phyloP scores from a whole-genome alignment of 2,888 invertebrate species.

The Neria commutata region DNA sequence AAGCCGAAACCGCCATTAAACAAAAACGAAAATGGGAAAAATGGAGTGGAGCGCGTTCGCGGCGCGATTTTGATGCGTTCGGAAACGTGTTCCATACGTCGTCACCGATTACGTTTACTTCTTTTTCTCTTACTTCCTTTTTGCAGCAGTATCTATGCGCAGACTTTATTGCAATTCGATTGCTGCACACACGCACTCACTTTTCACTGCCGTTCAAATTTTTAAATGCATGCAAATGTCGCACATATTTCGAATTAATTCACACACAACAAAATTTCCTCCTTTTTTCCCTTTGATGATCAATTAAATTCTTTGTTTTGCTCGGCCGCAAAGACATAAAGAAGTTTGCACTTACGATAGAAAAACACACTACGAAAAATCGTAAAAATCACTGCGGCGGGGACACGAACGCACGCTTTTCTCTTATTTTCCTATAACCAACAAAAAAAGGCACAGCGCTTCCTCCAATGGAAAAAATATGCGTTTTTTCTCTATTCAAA shows the following conservation, averaged over 20 bases:
- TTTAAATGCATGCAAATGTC: background rate
- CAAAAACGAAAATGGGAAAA: conserved; percentile 21
- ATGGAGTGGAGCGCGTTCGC: no score
- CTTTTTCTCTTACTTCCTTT: conserved; percentile 1
- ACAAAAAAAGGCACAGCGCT: conserved; percentile 12
- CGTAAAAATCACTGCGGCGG: no score
- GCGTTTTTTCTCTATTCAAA: conserved; percentile 6
- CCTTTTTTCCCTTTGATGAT: no score
- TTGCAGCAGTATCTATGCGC: background rate
- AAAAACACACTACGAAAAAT: no score
- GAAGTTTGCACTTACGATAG: background rate
- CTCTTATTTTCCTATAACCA: background rate
- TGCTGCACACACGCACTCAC: background rate
- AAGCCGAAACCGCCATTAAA: conserved; percentile 21
- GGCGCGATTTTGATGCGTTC: conserved; percentile 19
- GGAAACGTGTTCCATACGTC: conserved; percentile 17
- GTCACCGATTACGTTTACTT: no score
- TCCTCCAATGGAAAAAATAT: conserved; percentile 17
- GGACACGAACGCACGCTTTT: conserved; percentile 1
- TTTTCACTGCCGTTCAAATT: background rate
- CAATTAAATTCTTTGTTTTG: background rate
- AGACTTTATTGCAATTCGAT: conserved; percentile 3
- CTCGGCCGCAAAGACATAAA: background rate
- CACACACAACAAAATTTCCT: no score
- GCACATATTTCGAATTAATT: no score